These are phyloP conservation scores for Branchipolynoe longqiensis DNA, from an alignment of 2,888 invertebrate genomes.

Conservation along the genomic window DNA sequence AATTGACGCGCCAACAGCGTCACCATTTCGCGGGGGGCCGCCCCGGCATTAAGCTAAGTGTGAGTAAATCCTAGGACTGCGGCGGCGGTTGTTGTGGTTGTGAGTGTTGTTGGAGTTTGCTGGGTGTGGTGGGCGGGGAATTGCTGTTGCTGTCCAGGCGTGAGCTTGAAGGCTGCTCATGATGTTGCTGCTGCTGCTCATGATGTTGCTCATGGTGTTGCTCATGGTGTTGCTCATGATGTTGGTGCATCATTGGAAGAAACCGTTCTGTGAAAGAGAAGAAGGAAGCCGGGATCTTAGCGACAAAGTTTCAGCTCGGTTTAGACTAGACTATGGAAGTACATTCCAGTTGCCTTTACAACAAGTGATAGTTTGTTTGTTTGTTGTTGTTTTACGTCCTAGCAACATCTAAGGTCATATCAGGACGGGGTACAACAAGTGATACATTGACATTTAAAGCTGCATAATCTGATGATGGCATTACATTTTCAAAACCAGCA, in stretches of 20 bases:
- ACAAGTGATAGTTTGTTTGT: too few relatives aligned
- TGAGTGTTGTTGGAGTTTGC: conserved; percentile 31
- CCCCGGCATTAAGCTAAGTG: conserved; percentile 30
- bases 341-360: too few relatives aligned
- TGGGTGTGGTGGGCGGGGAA: conserved; percentile 40
- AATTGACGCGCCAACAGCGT: conserved; percentile 6
- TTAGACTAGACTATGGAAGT: too few relatives aligned
- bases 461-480: too few relatives aligned
- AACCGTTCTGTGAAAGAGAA: conserved; percentile 47
- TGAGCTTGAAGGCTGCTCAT: neutral
- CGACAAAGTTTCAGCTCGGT: too few relatives aligned
- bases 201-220: neutral
- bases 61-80: conserved; percentile 17
- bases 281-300: neutral
- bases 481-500: too few relatives aligned
- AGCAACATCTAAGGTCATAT: too few relatives aligned
- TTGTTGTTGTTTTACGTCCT: too few relatives aligned
- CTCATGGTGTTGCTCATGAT: neutral
- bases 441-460: too few relatives aligned
- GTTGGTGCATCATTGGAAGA: conserved; percentile 37
- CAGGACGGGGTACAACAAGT: too few relatives aligned
- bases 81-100: conserved; percentile 32
- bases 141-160: conserved; percentile 36
- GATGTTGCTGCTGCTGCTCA: neutral
- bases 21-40: too few relatives aligned